Evolutionary conservation across 2,888 invertebrate species (phyloP).

Genomic region (Heliconius ethilla): DNA sequence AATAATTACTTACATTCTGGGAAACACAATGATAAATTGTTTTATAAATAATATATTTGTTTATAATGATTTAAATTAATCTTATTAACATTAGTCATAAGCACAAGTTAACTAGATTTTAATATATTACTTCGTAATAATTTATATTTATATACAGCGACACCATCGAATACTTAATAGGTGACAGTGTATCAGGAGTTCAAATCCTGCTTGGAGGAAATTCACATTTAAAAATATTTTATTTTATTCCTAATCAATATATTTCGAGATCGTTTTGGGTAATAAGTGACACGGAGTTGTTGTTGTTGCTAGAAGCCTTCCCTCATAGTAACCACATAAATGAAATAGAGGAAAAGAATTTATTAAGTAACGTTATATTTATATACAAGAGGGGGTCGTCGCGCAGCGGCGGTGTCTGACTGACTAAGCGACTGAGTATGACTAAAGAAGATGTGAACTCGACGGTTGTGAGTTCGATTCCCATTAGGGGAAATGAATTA

Average conservation of each 20-base stretch:
- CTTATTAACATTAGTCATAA: conserved; percentile 2
- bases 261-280: too few relatives aligned
- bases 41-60: conserved; percentile 12
- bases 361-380: not conserved
- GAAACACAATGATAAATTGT: conserved; percentile 21
- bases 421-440: too few relatives aligned
- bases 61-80: not conserved
- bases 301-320: not conserved
- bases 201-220: not conserved
- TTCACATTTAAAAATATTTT: too few relatives aligned
- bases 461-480: too few relatives aligned
- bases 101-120: not conserved
- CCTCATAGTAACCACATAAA: not conserved
- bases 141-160: not conserved
- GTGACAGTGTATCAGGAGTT: not conserved
- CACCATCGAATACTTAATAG: not conserved
- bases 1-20: conserved; percentile 20
- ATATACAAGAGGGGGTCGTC: too few relatives aligned
- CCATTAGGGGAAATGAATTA: too few relatives aligned
- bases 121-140: not conserved
- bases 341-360: not conserved
- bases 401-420: too few relatives aligned
- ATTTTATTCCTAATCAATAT: too few relatives aligned
- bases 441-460: too few relatives aligned
- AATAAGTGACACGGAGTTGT: not conserved